Evolutionary conservation across 2,113 vertebrate genomes (phyloP).

Genomic region (Arenaria interpres): DNA sequence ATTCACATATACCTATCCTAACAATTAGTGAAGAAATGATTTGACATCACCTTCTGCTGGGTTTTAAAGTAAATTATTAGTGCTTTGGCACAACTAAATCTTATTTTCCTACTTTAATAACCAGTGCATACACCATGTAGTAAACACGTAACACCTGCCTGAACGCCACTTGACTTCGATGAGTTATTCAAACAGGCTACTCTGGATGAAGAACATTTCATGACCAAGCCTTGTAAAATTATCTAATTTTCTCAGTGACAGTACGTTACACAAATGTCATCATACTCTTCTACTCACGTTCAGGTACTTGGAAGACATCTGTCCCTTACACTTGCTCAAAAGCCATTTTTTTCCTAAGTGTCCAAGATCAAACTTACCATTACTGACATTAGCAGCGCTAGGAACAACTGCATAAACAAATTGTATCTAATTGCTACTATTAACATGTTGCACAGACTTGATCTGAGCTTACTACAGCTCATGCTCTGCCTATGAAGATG

Average conservation of each 20-base stretch:
- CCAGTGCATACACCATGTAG: background rate
- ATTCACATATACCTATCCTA: background rate
- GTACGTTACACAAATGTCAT: rapidly evolving
- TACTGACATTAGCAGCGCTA: background rate
- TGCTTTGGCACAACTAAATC: background rate
- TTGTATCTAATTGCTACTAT: rapidly evolving
- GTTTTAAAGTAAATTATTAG: background rate
- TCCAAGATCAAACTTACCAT: background rate
- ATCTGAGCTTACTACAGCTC: background rate
- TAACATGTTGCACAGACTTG: background rate
- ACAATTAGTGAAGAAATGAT: background rate
- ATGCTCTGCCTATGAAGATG: background rate
- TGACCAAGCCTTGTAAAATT: background rate
- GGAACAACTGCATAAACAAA: background rate
- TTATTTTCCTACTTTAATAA: background rate
- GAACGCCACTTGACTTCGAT: rapidly evolving
- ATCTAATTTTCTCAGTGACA: background rate
- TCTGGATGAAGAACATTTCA: background rate
- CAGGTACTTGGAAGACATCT: background rate
- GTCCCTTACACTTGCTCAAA: background rate
- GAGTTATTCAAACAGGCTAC: background rate
- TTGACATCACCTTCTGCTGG: background rate
- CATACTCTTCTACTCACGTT: background rate
- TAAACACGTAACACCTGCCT: background rate
- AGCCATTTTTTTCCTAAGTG: background rate